phyloP scores from a whole-genome alignment of 2,113 vertebrate species.

The Rhinogobius similis region DNA sequence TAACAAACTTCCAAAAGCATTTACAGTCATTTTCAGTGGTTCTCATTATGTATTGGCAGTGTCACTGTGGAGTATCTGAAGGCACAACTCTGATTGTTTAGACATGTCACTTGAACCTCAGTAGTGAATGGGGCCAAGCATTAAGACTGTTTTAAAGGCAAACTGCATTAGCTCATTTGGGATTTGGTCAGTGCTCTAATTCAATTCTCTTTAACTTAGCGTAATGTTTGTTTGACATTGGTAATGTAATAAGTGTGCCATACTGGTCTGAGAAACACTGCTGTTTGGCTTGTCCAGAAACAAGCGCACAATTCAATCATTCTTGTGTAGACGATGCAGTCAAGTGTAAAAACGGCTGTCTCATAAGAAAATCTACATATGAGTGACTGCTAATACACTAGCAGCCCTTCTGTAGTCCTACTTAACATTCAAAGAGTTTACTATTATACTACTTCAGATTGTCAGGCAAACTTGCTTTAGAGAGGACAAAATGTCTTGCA shows the following conservation, averaged over 20 bases:
- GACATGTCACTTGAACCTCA: conserved; percentile 54
- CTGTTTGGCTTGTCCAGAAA: conserved; percentile 30
- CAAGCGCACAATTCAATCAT: background rate
- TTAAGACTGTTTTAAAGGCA: conserved; percentile 26
- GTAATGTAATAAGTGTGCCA: conserved; percentile 57
- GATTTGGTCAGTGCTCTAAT: conserved; percentile 59
- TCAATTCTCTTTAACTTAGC: conserved; percentile 61
- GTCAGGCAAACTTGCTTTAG: conserved; percentile 60
- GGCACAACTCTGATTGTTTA: conserved; percentile 46
- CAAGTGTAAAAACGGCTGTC: conserved; percentile 13
- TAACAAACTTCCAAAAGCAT: conserved; percentile 66
- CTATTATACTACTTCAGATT: conserved; percentile 58
- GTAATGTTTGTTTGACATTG: conserved; percentile 59
- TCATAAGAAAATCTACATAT: conserved; percentile 16
- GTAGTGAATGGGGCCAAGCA: conserved; percentile 31
- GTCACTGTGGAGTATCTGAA: conserved; percentile 18
- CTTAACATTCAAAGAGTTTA: conserved; percentile 60
- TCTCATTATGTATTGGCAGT: conserved; percentile 30
- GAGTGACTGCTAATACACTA: conserved; percentile 20
- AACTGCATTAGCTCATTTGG: conserved; percentile 58
- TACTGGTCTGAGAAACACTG: conserved; percentile 37
- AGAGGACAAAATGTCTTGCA: conserved; percentile 14
- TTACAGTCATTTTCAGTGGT: conserved; percentile 42
- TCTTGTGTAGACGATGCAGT: background rate
- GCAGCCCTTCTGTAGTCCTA: conserved; percentile 11